phyloP scores from a whole-genome alignment of 2,888 invertebrate species.

The Amblyteles armatorius region DNA sequence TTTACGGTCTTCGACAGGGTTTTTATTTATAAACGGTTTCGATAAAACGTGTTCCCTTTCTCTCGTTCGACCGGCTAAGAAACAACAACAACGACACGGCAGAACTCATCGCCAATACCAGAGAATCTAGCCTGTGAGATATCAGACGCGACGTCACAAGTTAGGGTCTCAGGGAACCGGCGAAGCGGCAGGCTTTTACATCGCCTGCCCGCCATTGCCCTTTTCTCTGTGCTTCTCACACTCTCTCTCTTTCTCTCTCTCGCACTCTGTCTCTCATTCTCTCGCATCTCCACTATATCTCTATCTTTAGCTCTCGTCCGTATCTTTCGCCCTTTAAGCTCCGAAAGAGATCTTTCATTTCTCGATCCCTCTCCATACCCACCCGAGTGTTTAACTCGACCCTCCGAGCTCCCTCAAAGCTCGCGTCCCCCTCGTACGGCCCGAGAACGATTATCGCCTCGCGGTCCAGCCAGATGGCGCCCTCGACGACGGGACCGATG shows the following conservation, averaged over 20 bases:
- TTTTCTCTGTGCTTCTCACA: constrained; percentile 66
- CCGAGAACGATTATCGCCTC: constrained; percentile 6
- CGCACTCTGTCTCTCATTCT: constrained; percentile 42
- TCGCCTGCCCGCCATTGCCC: constrained; percentile 83
- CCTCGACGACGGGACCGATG: neutral
- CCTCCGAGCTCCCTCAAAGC: constrained; percentile 19
- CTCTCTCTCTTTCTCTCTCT: constrained; percentile 47
- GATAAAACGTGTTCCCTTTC: no score
- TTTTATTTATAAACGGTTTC: no score
- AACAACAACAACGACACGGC: constrained; percentile 80
- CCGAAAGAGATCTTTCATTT: constrained; percentile 12
- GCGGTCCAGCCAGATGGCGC: neutral
- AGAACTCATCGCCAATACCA: constrained; percentile 88
- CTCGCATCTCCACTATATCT: constrained; percentile 27
- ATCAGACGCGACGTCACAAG: constrained; percentile 89
- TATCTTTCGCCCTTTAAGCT: constrained; percentile 18
- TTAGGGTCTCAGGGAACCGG: constrained; percentile 92
- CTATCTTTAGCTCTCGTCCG: constrained; percentile 2
- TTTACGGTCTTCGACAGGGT: neutral
- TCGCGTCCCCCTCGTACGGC: constrained; percentile 7
- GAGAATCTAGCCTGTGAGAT: constrained; percentile 91
- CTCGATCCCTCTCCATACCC: constrained; percentile 38
- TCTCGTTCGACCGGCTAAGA: constrained; percentile 10
- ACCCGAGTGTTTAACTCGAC: constrained; percentile 36
- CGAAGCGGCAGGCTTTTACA: constrained; percentile 86